Conservation (phyloP, 2,797 vertebrate species). For the Cheirogaleus major region DNA sequence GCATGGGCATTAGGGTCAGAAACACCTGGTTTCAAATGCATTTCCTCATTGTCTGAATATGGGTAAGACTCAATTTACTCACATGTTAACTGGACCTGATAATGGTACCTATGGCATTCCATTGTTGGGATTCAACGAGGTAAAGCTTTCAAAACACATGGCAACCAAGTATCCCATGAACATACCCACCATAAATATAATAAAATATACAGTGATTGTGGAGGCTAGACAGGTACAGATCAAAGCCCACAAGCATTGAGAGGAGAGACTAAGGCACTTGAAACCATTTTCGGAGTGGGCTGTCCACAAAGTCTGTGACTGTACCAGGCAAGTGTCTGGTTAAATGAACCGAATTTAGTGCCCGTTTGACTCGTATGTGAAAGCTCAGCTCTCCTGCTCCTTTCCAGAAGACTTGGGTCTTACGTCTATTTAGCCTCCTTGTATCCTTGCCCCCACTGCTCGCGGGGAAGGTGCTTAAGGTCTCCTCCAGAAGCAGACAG, state of each 20-base stretch:
- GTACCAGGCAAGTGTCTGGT: not conserved
- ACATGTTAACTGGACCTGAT: not conserved
- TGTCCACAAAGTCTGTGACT: not conserved
- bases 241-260: not conserved
- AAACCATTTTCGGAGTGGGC: not conserved
- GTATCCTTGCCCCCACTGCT: not conserved
- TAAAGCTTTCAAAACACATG: not conserved
- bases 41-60: not conserved
- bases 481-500: not conserved
- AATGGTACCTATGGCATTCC: not conserved
- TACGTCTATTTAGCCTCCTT: not conserved
- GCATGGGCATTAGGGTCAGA: not conserved
- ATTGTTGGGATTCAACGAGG: not conserved
- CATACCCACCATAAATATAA: not conserved
- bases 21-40: not conserved
- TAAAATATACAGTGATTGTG: not conserved
- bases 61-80: not conserved
- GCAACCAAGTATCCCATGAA: not conserved
- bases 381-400: not conserved
- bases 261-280: not conserved
- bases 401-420: not conserved
- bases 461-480: not conserved
- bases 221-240: not conserved
- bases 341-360: not conserved
- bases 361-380: not conserved